Evolutionary conservation across 2,113 vertebrate genomes (phyloP).

Genomic region (Litocranius walleri): DNA sequence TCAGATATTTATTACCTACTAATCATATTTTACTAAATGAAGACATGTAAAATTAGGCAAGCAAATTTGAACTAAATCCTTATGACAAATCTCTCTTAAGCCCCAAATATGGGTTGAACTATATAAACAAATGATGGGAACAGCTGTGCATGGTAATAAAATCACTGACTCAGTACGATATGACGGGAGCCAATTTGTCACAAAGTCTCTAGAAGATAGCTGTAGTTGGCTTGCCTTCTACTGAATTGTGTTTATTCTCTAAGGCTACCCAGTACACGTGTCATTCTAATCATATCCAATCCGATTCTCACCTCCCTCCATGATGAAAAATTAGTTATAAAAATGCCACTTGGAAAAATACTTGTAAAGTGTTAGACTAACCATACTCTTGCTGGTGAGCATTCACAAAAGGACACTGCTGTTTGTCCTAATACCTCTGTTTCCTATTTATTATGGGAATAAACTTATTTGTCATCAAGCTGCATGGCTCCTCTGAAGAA

Average conservation of each 20-base stretch:
- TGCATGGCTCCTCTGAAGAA: background rate
- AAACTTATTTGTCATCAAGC: background rate
- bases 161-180: background rate
- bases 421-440: background rate
- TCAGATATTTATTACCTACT: slow-evolving; percentile 25
- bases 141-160: slow-evolving; percentile 18
- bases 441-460: background rate
- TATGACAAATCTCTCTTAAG: slow-evolving; percentile 20
- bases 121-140: slow-evolving; percentile 21
- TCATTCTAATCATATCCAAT: slow-evolving; percentile 36
- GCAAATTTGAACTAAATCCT: background rate
- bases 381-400: background rate
- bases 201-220: background rate
- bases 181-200: background rate
- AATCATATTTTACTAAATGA: slow-evolving; percentile 7
- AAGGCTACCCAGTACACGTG: background rate
- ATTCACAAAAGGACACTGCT: background rate
- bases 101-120: background rate
- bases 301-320: background rate
- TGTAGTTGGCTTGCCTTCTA: background rate
- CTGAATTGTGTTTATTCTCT: background rate
- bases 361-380: background rate
- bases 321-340: slow-evolving; percentile 27
- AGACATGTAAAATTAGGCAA: slow-evolving; percentile 20
- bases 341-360: background rate